A percentile compares a stretch with the other conserved stretches of the same genome.
Evolutionary conservation across 2,113 vertebrate genomes (phyloP).

Genomic region (Pomatostomus ruficeps): DNA sequence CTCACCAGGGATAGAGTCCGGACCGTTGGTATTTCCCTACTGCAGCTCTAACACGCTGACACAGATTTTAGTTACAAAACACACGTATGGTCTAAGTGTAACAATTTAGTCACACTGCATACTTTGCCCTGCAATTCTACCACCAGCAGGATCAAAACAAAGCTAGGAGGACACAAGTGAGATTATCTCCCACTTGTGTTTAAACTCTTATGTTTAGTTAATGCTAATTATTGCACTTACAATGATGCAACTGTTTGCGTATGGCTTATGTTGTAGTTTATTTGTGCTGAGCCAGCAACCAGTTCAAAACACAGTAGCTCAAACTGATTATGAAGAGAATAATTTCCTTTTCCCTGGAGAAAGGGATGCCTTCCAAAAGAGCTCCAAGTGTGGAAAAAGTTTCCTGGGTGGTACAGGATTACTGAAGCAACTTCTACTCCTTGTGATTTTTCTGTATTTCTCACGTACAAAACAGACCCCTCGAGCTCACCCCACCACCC

Average conservation of each 20-base stretch:
- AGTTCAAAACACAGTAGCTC: neutral
- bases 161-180: neutral
- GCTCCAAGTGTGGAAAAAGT: neutral
- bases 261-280: neutral
- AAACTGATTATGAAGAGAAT: neutral
- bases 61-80: neutral
- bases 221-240: neutral
- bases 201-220: neutral
- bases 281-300: neutral
- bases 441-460: neutral
- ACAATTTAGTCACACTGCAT: neutral
- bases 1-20: neutral
- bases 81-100: neutral
- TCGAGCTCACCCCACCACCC: neutral
- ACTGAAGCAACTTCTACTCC: neutral
- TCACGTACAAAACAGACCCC: neutral
- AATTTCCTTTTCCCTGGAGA: neutral
- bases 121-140: neutral
- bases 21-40: rapidly evolving
- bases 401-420: neutral
- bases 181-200: neutral
- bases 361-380: neutral
- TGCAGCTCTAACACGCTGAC: neutral
- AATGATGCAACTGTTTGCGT: neutral
- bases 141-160: neutral